These are phyloP conservation scores for Eilema depressum DNA, from an alignment of 2,888 invertebrate species.

Conservation along the genomic window DNA sequence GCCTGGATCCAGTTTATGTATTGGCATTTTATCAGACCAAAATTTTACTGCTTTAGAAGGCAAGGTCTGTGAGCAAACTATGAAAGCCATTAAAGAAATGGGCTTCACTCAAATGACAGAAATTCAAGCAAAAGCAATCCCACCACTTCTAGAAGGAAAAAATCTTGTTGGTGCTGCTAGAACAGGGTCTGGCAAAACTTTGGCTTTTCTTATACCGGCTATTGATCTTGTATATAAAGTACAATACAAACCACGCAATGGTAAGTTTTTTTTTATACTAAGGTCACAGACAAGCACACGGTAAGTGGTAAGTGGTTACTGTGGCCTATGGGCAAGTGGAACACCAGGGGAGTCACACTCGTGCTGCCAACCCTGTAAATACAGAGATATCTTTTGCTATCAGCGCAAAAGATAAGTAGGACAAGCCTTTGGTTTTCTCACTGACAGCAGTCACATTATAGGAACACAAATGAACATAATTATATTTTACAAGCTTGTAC, in stretches of 20 bases:
- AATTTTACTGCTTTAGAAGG: conserved; percentile 88
- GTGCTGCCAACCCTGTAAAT: too few species aligned
- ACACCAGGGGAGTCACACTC: too few species aligned
- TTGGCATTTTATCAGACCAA: conserved; percentile 88
- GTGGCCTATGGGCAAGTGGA: too few species aligned
- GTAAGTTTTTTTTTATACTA: too few species aligned
- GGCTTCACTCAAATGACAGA: conserved; percentile 98
- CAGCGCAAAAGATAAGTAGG: too few species aligned
- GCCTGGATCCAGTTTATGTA: conserved; percentile 88
- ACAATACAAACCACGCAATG: conserved; percentile 97
- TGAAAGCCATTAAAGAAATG: conserved; percentile 96
- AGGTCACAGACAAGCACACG: too few species aligned
- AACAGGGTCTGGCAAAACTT: conserved; percentile 98
- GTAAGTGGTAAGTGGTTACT: too few species aligned
- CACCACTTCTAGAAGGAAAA: conserved; percentile 95
- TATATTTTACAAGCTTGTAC: too few species aligned
- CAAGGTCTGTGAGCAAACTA: conserved; percentile 92
- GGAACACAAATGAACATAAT: too few species aligned
- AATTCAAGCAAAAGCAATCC: conserved; percentile 96
- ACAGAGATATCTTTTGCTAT: too few species aligned
- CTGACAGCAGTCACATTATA: too few species aligned
- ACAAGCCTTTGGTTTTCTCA: too few species aligned
- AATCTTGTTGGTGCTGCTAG: conserved; percentile 98
- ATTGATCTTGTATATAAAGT: conserved; percentile 96
- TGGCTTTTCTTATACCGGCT: conserved; percentile 98